These are phyloP conservation scores for Epirrhoe alternata DNA, from an alignment of 2,888 invertebrate species.

Conservation along the genomic window DNA sequence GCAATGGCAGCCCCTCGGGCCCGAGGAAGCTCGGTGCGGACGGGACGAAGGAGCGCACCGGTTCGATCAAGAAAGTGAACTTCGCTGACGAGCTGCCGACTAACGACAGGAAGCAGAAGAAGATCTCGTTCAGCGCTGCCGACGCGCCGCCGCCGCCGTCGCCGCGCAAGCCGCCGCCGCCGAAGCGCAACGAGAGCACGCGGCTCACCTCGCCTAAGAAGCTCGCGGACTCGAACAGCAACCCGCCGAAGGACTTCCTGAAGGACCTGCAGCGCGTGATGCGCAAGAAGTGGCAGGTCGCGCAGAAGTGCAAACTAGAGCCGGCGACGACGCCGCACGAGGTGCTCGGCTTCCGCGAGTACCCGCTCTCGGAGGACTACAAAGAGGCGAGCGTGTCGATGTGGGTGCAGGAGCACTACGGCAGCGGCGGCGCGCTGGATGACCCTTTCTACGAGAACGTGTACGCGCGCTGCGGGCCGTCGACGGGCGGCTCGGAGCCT, in stretches of 20 bases:
- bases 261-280: slow-evolving; percentile 96
- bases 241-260: slow-evolving; percentile 92
- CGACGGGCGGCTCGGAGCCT: slow-evolving; percentile 42
- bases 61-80: slow-evolving; percentile 83
- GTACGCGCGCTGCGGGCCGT: slow-evolving; percentile 60
- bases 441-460: slow-evolving; percentile 92
- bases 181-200: slow-evolving; percentile 90
- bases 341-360: slow-evolving; percentile 95
- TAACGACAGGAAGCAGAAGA: slow-evolving; percentile 85
- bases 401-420: slow-evolving; percentile 96
- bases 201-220: slow-evolving; percentile 91
- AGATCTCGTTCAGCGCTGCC: slow-evolving; percentile 87
- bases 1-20: slow-evolving; percentile 67
- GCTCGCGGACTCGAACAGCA: slow-evolving; percentile 88
- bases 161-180: slow-evolving; percentile 89
- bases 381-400: slow-evolving; percentile 94
- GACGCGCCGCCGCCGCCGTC: slow-evolving; percentile 81
- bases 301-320: slow-evolving; percentile 95
- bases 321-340: slow-evolving; percentile 95
- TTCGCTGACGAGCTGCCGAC: slow-evolving; percentile 86
- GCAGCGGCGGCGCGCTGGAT: slow-evolving; percentile 84
- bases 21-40: slow-evolving; percentile 70
- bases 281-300: slow-evolving; percentile 97
- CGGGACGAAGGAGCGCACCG: slow-evolving; percentile 74
- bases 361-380: slow-evolving; percentile 89